Percentiles rank a stretch among this genome's conserved stretches.
Evolutionary conservation across 2,888 invertebrate species (phyloP).

Genomic region (Dryococelus australis): DNA sequence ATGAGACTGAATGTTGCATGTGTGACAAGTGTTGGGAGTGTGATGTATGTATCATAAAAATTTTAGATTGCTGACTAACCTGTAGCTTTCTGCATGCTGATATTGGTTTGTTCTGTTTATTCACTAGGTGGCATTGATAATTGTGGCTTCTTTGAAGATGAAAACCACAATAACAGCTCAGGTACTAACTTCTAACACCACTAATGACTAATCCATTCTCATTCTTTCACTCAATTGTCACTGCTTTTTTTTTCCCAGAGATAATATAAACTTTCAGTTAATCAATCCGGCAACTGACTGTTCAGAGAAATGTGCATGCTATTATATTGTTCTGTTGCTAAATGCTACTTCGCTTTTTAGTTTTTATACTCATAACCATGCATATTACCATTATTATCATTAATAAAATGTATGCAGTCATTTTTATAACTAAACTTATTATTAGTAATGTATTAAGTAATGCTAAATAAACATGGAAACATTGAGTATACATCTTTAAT

Average conservation of each 20-base stretch:
- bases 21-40: neutral
- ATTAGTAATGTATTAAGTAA: too few species aligned
- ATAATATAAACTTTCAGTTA: neutral
- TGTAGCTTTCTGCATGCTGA: neutral
- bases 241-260: neutral
- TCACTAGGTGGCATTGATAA: conserved; percentile 72
- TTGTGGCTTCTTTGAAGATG: conserved; percentile 79
- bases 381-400: too few species aligned
- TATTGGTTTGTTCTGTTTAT: conserved; percentile 35
- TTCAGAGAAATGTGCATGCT: conserved; percentile 21
- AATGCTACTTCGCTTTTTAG: too few species aligned
- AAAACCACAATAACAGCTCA: conserved; percentile 71
- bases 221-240: neutral
- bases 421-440: too few species aligned
- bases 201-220: neutral
- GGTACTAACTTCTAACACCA: conserved; percentile 51
- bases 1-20: neutral
- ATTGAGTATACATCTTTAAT: too few species aligned
- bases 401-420: too few species aligned
- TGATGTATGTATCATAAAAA: neutral
- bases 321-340: neutral
- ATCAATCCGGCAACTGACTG: neutral
- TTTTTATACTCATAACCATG: too few species aligned
- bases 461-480: too few species aligned
- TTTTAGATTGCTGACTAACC: neutral